These are phyloP conservation scores for Pithys albifrons DNA, from an alignment of 2,113 vertebrate genomes.

Conservation along the genomic window DNA sequence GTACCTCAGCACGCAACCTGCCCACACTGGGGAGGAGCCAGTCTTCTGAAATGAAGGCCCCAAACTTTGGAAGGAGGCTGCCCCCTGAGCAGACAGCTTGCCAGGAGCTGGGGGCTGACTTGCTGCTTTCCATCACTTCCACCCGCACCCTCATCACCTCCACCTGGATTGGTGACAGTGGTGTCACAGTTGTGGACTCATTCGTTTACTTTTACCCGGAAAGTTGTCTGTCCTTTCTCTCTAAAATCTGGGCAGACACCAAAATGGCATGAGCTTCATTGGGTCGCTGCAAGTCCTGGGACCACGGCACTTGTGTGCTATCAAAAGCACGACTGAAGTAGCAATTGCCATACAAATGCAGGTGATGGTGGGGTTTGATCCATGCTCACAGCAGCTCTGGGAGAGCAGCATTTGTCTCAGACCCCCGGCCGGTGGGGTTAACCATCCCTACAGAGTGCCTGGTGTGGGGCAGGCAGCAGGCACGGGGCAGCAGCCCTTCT, in stretches of 20 bases:
- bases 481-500: rapidly evolving
- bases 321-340: not conserved
- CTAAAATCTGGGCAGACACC: not conserved
- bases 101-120: not conserved
- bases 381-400: not conserved
- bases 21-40: not conserved
- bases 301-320: not conserved
- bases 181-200: not conserved
- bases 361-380: not conserved
- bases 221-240: not conserved
- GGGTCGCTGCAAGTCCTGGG: rapidly evolving
- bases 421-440: not conserved
- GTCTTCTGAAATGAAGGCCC: rapidly evolving
- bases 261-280: not conserved
- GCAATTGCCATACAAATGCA: not conserved
- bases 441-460: not conserved
- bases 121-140: not conserved
- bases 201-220: not conserved
- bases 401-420: rapidly evolving
- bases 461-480: not conserved
- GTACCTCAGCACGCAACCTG: not conserved
- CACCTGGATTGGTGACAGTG: not conserved
- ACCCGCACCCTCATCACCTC: not conserved
- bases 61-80: rapidly evolving
- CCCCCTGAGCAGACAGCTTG: not conserved